Conservation (phyloP, 2,797 vertebrate genomes). For the Macropodus opercularis region DNA sequence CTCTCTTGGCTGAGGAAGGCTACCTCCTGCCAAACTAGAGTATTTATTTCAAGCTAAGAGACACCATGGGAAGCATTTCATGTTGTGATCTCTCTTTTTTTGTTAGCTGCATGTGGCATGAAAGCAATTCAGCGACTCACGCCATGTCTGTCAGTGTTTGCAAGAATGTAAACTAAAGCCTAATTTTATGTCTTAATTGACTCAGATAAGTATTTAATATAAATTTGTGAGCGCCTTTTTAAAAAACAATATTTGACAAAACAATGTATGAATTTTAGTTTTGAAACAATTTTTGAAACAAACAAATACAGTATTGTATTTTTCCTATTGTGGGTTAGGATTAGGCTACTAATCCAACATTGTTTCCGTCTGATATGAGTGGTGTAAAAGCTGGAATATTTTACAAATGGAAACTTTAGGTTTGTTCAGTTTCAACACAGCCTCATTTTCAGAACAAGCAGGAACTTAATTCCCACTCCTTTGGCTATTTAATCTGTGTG, state of each 20-base stretch:
- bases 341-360: too few relatives aligned
- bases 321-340: neutral
- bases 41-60: conserved; percentile 46
- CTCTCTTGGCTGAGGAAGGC: conserved; percentile 54
- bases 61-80: conserved; percentile 43
- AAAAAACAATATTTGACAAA: neutral
- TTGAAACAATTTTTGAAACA: neutral
- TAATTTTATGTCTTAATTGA: conserved; percentile 10
- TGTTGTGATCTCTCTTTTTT: conserved; percentile 45
- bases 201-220: conserved; percentile 10
- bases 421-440: neutral
- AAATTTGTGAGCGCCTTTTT: neutral
- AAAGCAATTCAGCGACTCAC: conserved; percentile 20
- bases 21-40: conserved; percentile 51
- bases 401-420: neutral
- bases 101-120: conserved; percentile 19
- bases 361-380: neutral
- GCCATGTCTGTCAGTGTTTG: conserved; percentile 1
- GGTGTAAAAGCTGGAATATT: too few relatives aligned
- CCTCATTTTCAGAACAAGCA: neutral
- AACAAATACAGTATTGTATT: too few relatives aligned
- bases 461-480: neutral
- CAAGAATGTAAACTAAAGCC: conserved; percentile 4
- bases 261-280: neutral
- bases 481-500: too few relatives aligned